A percentile compares a stretch with the other conserved stretches of the same genome.
phyloP scores from a whole-genome alignment of 2,888 invertebrate species.

The Epistrophe eligans region DNA sequence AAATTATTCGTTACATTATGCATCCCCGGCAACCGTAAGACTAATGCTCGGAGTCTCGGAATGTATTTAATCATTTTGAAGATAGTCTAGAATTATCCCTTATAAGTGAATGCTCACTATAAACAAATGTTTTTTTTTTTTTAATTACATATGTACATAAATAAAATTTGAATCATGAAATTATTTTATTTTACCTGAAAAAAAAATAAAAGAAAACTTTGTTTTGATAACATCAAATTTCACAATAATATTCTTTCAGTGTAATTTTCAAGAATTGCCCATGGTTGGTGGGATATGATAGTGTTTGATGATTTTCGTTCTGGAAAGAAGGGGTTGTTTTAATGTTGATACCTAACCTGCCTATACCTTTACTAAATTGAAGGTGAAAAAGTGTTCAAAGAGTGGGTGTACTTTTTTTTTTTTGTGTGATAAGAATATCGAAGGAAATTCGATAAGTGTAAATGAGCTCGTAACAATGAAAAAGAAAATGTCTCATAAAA shows the following conservation, averaged over 20 bases:
- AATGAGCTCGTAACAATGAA: conserved; percentile 6
- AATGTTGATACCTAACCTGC: conserved; percentile 2
- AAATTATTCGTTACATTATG: no score
- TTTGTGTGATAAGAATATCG: conserved; percentile 29
- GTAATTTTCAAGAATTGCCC: background rate
- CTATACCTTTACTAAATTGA: conserved; percentile 3
- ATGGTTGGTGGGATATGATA: no score
- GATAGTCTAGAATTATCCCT: no score
- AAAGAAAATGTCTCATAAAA: conserved; percentile 3
- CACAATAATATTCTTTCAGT: background rate
- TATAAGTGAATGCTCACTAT: no score
- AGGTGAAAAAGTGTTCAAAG: background rate
- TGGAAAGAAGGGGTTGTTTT: conserved; percentile 22
- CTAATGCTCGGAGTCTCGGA: no score
- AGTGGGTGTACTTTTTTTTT: background rate
- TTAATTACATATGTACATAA: no score
- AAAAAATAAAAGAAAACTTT: no score
- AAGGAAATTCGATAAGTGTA: conserved; percentile 21
- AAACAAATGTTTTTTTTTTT: no score
- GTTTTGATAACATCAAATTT: background rate
- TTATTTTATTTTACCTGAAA: no score
- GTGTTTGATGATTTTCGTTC: background rate
- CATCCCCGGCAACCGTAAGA: no score
- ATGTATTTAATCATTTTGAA: no score
- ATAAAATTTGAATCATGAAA: no score